Percentiles rank a stretch among this genome's conserved stretches.
These are phyloP conservation scores for Eriocheir sinensis DNA, from an alignment of 1,140 invertebrate species.

Conservation along the genomic window DNA sequence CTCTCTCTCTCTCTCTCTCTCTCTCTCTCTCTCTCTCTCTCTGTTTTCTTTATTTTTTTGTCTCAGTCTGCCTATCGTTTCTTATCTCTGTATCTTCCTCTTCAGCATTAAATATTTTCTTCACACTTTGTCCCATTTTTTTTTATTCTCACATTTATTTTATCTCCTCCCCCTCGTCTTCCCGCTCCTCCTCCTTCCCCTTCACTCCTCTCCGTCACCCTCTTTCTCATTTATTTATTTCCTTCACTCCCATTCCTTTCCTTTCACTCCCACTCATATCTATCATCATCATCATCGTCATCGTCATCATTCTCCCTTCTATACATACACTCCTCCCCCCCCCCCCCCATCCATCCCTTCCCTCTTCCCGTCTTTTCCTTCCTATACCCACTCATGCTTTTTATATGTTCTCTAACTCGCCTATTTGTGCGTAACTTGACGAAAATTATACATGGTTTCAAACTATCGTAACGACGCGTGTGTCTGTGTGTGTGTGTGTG, in stretches of 20 bases:
- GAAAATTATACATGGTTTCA: too few relatives aligned
- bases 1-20: background rate
- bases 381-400: too few relatives aligned
- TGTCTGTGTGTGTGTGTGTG: slow-evolving; percentile 5
- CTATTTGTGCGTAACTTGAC: too few relatives aligned
- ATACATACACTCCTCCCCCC: background rate
- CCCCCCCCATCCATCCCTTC: background rate
- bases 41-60: background rate
- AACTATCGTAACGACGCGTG: too few relatives aligned
- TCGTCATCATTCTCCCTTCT: background rate
- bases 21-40: slow-evolving; percentile 50
- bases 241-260: background rate
- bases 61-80: background rate
- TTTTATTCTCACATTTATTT: background rate
- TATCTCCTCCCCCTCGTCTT: background rate
- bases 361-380: too few relatives aligned
- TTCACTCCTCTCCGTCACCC: background rate
- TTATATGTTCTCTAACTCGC: too few relatives aligned
- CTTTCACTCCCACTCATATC: background rate
- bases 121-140: background rate
- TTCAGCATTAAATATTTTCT: background rate
- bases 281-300: background rate
- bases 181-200: background rate
- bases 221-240: background rate
- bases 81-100: background rate